Evolutionary conservation across 1,140 invertebrate genomes (phyloP), one percentile per base, ranked within the genome.

Genomic region (Yoshiicerus persimilis): DNA sequence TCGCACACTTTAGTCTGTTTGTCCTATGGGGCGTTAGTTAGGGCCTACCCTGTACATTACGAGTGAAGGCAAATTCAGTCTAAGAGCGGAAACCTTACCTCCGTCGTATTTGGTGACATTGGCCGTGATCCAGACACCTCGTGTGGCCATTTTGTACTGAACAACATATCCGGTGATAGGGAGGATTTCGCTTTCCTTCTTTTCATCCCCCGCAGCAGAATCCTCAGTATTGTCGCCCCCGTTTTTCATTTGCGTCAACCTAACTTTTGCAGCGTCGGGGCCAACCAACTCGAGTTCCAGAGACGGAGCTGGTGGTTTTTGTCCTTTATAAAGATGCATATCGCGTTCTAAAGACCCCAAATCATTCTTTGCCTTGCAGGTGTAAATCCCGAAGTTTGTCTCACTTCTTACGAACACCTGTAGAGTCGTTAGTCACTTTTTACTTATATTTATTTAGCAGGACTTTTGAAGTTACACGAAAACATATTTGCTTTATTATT

Each of bases 141-240:
- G 86, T 34, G 86, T 88, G 16, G 77, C 66, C 90, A 91, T 91
- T 91, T 91, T 91, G 80, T 89, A 91, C 84, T 91, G 90, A 75
- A 91, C 89, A 70, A 88, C 85, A 56, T 89, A 87, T 34, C 89
- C 90, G n/a, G 87, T 89, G 30, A 90, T 87, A 4, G 88, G 80
- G 32, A 91, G 88, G 11, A 83, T 39, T 62, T 87, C 88, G 16
- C 89, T 87, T 13, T 83, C 77, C 70, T 85, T 86, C 25, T 84
- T 87, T 36, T 89, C 90, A 10, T 89, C 89, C 9, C 88, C 86
- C 25, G 62, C 36, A 27, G 87, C 87, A n/a, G 87, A 80, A 36
- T 88, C 88, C 36, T 75, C 11, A 0, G 87, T 89, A 5, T 80
- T 83, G 38, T 83, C 86, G 13, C 41, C 80, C n/a, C 56, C 77